Percentiles rank a stretch among this genome's conserved stretches.
These are phyloP conservation scores for Drosophila sulfurigaster DNA, from an alignment of 1,140 invertebrate genomes.

Conservation along the genomic window DNA sequence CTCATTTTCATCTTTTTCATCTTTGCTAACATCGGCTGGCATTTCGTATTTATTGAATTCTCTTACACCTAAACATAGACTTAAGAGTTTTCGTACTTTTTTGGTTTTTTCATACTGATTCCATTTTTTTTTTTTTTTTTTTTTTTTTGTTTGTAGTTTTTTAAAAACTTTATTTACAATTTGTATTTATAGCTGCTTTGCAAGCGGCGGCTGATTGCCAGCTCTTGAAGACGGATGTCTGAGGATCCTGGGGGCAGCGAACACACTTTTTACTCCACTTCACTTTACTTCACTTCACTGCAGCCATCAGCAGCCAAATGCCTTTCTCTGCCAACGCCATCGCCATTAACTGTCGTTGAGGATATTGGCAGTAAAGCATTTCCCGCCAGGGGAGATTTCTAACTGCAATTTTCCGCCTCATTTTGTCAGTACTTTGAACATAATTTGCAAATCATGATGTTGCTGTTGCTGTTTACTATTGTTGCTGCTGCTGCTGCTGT, in stretches of 20 bases:
- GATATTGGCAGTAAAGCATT: slow-evolving; percentile 14
- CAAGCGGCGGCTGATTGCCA: slow-evolving; percentile 43
- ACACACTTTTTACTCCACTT: neutral
- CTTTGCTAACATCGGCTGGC: slow-evolving; percentile 10
- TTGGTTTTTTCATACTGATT: neutral
- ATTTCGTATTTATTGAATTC: slow-evolving; percentile 19
- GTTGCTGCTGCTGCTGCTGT: slow-evolving; percentile 49
- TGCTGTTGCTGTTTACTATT: slow-evolving; percentile 49
- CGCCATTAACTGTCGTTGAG: slow-evolving; percentile 6
- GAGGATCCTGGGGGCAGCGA: slow-evolving; percentile 40
- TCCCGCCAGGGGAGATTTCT: slow-evolving; percentile 15
- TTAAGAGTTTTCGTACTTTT: slow-evolving; percentile 46
- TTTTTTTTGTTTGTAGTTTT: slow-evolving; percentile 55
- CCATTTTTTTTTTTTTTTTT: slow-evolving; percentile 26
- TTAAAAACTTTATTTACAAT: slow-evolving; percentile 83
- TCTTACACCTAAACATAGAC: slow-evolving; percentile 71
- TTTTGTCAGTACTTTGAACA: slow-evolving; percentile 37
- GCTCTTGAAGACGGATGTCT: slow-evolving; percentile 24
- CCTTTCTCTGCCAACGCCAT: slow-evolving; percentile 7
- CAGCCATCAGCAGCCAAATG: neutral
- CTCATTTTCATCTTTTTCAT: neutral
- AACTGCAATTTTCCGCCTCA: slow-evolving; percentile 40
- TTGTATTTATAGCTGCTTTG: slow-evolving; percentile 68
- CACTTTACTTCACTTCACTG: neutral
- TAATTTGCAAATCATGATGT: slow-evolving; percentile 38